Percentiles rank a stretch among this genome's conserved stretches.
Evolutionary conservation across 2,888 invertebrate species (phyloP).

Genomic region (Apomyelois bistriatella): DNA sequence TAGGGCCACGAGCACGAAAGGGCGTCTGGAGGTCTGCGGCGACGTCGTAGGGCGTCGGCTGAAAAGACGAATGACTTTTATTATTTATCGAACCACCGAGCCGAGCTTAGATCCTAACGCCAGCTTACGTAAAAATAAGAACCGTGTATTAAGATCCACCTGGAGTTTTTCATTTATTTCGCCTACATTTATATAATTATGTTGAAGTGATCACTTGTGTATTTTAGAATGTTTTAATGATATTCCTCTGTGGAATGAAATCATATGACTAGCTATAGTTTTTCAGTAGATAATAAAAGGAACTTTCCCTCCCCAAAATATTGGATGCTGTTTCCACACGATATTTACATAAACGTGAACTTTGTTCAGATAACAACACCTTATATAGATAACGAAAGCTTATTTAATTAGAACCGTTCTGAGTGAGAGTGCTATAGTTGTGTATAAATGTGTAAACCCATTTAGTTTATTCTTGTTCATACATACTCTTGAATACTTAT

Average conservation of each 20-base stretch:
- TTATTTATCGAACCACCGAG: slow-evolving; percentile 49
- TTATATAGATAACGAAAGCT: slow-evolving; percentile 16
- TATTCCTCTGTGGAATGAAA: too few species aligned
- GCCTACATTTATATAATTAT: too few species aligned
- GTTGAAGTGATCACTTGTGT: too few species aligned
- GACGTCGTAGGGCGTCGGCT: slow-evolving; percentile 15
- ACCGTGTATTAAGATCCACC: too few species aligned
- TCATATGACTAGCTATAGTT: too few species aligned
- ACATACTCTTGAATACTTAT: too few species aligned
- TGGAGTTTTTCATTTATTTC: too few species aligned
- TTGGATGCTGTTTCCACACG: slow-evolving; percentile 16
- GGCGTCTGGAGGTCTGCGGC: slow-evolving; percentile 24
- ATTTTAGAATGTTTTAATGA: too few species aligned
- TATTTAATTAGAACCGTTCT: slow-evolving; percentile 23
- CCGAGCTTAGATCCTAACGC: too few species aligned
- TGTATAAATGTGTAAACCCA: too few species aligned
- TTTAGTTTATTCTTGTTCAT: too few species aligned
- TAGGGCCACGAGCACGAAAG: slow-evolving; percentile 13
- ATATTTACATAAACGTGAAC: slow-evolving; percentile 22
- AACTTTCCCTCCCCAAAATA: slow-evolving; percentile 12
- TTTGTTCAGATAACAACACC: slow-evolving; percentile 10
- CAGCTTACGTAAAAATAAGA: too few species aligned
- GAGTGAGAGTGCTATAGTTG: background rate
- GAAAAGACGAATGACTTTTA: slow-evolving; percentile 56
- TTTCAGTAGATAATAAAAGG: background rate